Conservation (phyloP, 2,888 invertebrate genomes). For the Dysmachus trigonus region DNA sequence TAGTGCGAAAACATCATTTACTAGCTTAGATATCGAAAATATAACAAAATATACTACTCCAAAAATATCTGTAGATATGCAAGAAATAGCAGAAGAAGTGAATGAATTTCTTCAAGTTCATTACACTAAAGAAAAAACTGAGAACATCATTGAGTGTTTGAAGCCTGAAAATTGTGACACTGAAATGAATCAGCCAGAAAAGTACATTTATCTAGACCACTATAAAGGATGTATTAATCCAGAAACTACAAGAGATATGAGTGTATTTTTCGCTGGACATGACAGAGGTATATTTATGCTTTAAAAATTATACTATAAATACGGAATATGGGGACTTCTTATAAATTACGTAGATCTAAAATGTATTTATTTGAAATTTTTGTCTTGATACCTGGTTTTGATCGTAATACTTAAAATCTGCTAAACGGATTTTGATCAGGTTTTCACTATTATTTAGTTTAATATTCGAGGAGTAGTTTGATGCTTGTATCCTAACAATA, state of each 20-base stretch:
- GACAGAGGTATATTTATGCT: conserved; percentile 23
- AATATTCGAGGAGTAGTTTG: no score
- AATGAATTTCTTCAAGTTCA: background rate
- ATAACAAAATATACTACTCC: background rate
- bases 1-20: background rate
- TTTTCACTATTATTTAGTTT: no score
- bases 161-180: background rate
- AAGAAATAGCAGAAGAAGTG: background rate
- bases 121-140: background rate
- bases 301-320: background rate
- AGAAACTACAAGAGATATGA: background rate
- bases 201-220: conserved; percentile 26
- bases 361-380: no score
- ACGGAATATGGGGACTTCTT: no score
- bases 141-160: background rate
- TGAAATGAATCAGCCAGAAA: background rate
- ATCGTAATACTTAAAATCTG: no score
- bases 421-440: no score
- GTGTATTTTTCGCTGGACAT: conserved; percentile 34
- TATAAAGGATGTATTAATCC: conserved; percentile 30
- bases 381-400: no score
- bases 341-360: no score
- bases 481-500: no score
- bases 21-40: background rate
- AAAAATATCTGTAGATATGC: background rate